Conservation (phyloP, 2,888 invertebrate species). For the Slavum lentiscoides region DNA sequence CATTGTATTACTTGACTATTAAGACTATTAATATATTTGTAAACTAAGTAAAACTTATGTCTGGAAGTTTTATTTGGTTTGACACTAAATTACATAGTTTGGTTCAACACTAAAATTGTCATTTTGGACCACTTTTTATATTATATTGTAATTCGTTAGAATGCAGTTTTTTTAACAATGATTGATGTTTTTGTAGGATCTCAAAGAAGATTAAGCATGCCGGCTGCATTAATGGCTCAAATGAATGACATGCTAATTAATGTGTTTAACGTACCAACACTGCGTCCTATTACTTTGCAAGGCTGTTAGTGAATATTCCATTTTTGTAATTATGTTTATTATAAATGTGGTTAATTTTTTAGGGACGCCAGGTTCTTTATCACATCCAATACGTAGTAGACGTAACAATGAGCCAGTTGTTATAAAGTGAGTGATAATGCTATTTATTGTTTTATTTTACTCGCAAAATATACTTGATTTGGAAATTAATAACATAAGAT, state of each 20-base stretch:
- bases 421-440: neutral
- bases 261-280: slow-evolving; percentile 26
- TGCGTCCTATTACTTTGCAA: neutral
- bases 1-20: too few relatives aligned
- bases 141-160: neutral
- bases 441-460: neutral
- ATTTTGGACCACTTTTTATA: neutral
- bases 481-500: neutral
- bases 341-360: neutral
- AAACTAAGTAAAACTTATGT: too few relatives aligned
- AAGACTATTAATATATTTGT: too few relatives aligned
- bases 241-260: slow-evolving; percentile 21
- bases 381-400: neutral
- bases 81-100: too few relatives aligned
- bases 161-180: neutral
- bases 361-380: slow-evolving; percentile 1
- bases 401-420: neutral
- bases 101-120: neutral
- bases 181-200: slow-evolving; percentile 11
- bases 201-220: neutral
- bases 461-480: neutral
- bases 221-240: slow-evolving; percentile 1
- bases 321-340: neutral
- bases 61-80: too few relatives aligned
- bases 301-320: slow-evolving; percentile 19